Evolutionary conservation across 2,797 vertebrate species (phyloP).

Genomic region (Hippocampus kuda): DNA sequence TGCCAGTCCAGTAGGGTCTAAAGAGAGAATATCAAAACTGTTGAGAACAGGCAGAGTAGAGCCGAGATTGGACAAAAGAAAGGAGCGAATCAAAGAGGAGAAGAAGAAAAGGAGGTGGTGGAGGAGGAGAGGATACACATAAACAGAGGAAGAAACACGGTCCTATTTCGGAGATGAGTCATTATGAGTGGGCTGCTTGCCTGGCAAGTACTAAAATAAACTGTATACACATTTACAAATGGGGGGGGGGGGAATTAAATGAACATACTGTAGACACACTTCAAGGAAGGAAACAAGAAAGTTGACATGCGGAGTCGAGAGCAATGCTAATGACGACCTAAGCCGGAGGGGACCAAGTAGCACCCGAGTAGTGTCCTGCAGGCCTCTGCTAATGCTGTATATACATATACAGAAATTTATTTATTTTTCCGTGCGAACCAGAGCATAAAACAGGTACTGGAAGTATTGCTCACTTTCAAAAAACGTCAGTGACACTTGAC

Average conservation of each 20-base stretch:
- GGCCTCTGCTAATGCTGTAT: background rate
- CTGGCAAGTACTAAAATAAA: slow-evolving; percentile 60
- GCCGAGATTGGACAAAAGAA: slow-evolving; percentile 6
- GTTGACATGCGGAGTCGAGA: background rate
- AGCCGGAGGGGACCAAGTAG: background rate
- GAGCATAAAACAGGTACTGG: too few relatives aligned
- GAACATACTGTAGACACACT: background rate
- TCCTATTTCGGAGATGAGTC: slow-evolving; percentile 58
- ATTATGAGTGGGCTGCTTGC: slow-evolving; percentile 58
- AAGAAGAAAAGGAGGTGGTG: slow-evolving; percentile 19
- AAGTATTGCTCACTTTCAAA: background rate
- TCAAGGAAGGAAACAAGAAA: background rate
- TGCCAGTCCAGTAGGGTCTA: slow-evolving; percentile 20
- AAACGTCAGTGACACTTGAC: background rate
- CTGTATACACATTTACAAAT: slow-evolving; percentile 23
- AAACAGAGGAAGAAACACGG: slow-evolving; percentile 42
- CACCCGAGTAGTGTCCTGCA: background rate
- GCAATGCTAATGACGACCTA: background rate
- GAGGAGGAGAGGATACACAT: slow-evolving; percentile 38
- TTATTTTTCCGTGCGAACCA: too few relatives aligned
- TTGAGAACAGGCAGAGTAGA: slow-evolving; percentile 5
- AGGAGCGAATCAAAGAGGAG: slow-evolving; percentile 15
- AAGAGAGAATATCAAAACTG: slow-evolving; percentile 25
- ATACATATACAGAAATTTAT: too few relatives aligned
- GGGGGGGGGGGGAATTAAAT: background rate